Base-by-base conservation (phyloP, 2,113 vertebrate genomes). In the Eulemur macaco region DNA sequence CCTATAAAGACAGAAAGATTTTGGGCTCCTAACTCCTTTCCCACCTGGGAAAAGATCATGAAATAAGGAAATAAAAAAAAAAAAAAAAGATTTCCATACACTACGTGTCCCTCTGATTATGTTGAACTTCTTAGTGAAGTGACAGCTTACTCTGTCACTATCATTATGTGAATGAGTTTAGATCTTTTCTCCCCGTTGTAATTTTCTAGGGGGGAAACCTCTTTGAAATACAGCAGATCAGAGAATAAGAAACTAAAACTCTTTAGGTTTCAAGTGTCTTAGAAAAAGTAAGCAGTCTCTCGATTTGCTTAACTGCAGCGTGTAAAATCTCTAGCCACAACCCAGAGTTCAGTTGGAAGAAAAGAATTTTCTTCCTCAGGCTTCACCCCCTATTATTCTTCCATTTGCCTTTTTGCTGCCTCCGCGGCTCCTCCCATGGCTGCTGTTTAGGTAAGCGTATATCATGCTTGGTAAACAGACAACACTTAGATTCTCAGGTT, bases 401-500 rank as follows among this genome's bases (percentile, higher is more conserved):
- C 71, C 23, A 12, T 96, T 97, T 96, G 97, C 97, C 96, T 96
- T 98, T 98, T 96, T 88, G 91, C 96, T 96, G 97, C 97, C 92
- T 56, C 29, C 0, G 50, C 73, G 17, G 71, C 83, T 58, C 56
- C 78, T 85, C 42, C 71, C 1, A 52, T n/a, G 86, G 96, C 97
- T 74, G 97, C 80, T 21, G 87, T 92, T 97, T 97, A 98, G 98
- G 98, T 98, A 97, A 98, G 98, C 98, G 97, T 96, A 6, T 9
- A 3, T 63, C 90, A 95, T 96, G 4, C 98, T 98, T 89, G 96
- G 98, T 98, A 98, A 99, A 98, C 87, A 98, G 97, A 97, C 97
- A 91, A 68, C 39, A 84, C 96, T 66, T 97, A 98, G 98, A 98
- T 97, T 98, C 98, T 98, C 98, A 98, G 99, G 99, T 98, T 99